phyloP scores from a whole-genome alignment of 2,113 vertebrate species.

The Stegostoma tigrinum region DNA sequence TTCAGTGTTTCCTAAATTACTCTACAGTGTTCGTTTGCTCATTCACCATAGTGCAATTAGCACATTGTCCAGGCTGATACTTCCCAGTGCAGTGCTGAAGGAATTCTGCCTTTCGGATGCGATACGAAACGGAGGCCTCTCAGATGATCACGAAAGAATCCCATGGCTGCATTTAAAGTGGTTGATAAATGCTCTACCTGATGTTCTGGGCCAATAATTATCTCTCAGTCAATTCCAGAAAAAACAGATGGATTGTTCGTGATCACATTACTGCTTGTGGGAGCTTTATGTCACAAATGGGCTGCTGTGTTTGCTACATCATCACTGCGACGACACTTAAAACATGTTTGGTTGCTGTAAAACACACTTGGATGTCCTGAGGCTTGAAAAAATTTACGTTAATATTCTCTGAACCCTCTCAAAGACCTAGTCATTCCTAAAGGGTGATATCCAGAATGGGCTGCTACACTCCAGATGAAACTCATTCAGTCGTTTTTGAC shows the following conservation, averaged over 20 bases:
- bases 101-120: background rate
- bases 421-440: background rate
- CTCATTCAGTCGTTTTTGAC: background rate
- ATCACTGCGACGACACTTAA: background rate
- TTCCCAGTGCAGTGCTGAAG: background rate
- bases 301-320: background rate
- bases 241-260: background rate
- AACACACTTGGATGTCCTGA: background rate
- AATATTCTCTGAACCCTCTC: background rate
- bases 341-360: background rate
- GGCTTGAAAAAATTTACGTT: background rate
- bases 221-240: background rate
- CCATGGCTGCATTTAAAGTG: background rate
- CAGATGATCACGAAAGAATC: background rate
- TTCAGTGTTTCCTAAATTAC: background rate
- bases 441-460: background rate
- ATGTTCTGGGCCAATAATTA: background rate
- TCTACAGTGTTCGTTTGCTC: background rate
- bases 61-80: background rate
- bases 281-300: background rate
- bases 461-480: background rate
- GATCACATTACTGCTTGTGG: background rate
- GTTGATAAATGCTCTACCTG: background rate
- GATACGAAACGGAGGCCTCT: background rate
- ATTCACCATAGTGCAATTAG: background rate